Percentiles rank a stretch among this genome's conserved stretches.
These are phyloP conservation scores for Neosilurus hyrtlii DNA, from an alignment of 2,797 vertebrate species.

Conservation along the genomic window DNA sequence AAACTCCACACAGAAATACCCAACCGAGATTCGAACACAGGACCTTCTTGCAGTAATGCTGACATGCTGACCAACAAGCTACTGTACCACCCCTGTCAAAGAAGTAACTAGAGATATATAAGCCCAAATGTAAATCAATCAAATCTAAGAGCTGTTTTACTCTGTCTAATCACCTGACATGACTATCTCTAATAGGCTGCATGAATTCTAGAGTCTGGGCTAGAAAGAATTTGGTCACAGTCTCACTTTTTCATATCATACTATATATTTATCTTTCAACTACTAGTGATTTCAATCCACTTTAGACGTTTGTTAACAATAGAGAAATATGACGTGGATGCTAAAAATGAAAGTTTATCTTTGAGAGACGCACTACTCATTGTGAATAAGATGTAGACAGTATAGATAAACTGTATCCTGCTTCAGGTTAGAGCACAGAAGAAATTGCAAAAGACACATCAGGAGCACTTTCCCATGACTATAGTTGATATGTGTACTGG, in stretches of 20 bases:
- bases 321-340: neutral
- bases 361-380: neutral
- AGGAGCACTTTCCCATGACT: conserved; percentile 66
- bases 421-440: conserved; percentile 42
- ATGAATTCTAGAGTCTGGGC: neutral
- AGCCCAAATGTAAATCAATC: neutral
- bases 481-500: conserved; percentile 63
- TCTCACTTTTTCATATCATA: neutral
- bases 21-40: too few species aligned
- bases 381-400: conserved; percentile 32
- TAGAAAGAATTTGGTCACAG: neutral
- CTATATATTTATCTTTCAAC: neutral
- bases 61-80: too few species aligned
- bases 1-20: too few species aligned
- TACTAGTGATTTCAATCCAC: neutral
- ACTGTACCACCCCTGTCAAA: neutral
- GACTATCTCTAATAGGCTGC: neutral
- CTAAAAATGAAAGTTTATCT: neutral
- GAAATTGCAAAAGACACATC: conserved; percentile 29
- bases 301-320: neutral
- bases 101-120: neutral
- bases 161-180: neutral
- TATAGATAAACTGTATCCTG: conserved; percentile 12
- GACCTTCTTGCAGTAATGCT: too few species aligned
- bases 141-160: neutral